Evolutionary conservation across 2,113 vertebrate genomes (phyloP), one percentile per base, ranked within the genome.

Genomic region (Morone saxatilis): DNA sequence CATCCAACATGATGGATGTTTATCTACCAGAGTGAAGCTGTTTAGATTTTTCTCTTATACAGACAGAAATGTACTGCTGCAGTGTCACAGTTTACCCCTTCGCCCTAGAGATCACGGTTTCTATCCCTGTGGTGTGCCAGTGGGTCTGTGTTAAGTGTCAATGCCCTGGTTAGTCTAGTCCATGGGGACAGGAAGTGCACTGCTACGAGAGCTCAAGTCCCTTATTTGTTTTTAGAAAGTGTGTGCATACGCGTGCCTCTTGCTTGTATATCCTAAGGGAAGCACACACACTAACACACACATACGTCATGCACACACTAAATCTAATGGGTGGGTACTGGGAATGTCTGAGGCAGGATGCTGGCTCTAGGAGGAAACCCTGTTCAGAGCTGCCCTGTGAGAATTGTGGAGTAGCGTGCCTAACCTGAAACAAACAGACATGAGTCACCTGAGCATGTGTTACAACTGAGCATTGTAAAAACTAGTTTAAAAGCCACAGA

Each of bases 281-380:
- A 86, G 77, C 38, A 71, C 41, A 62, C 20, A 62, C 41, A 78
- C 25, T 31, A 31, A 50, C 16, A 48, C 70, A 72, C 41, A 80
- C 63, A 84, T 10, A 59, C 50, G 45, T 67, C 22, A 67, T 50
- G 61, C 45, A 67, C 47, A 78, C 72, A 73, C 45, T 83, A 59
- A 86, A 81, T 86, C 76, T 76, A 69, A 41, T 59, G 90, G 91
- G 90, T 81, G 89, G 91, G 81, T 89, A 87, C 86, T 74, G 85
- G 54, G 81, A 94, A 94, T 89, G 89, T 93, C 84, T 70, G 72
- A 75, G 78, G 83, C 95, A 95, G 95, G 95, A 96, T 93, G 89
- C 94, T 77, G 66, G 56, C 77, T 87, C 62, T 45, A 41, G 67
- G 83, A 94, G 93, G 92, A 94, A 94, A 82, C 92, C 57, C 76